Base-by-base conservation (phyloP, 2,797 vertebrate species). In the Megaceryle alcyon region DNA sequence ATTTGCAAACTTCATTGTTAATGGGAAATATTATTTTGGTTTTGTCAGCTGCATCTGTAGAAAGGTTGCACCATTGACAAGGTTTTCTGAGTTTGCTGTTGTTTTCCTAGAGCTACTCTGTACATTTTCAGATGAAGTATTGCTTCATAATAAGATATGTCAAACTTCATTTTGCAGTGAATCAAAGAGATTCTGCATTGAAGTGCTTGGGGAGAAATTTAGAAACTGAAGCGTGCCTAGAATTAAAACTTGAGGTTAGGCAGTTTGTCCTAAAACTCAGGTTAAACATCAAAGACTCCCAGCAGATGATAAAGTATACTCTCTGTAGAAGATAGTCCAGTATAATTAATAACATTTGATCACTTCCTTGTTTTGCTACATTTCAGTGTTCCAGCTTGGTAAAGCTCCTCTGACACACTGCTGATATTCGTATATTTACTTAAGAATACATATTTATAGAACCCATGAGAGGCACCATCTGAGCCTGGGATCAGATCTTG, bases 151-250 rank as follows among this genome's bases (percentile, higher is more conserved):
- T 95, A 82, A 89, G 86, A 60, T 90, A 65, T 94, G 79, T 95
- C 90, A 96, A 94, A 94, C 76, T 96, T 88, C 72, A 72, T 94
- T 98, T 94, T 92, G 49, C 37, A 92, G 63, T 91, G 70, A 92
- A 93, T 83, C 61, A 35, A 95, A 95, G 66, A 89, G 53, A 93
- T 91, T 88, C 72, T 44, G 54, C 41, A 25, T 51, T 65, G 69
- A 95, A 93, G 16, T 89, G 69, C 69, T 92, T 73, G 41, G 44
- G 82, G 68, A 97, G 44, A 92, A 75, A 7, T 93, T 91, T 71
- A 64, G 92, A 95, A 94, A 91, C 82, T 78, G 84, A 96, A 88
- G 44, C 7, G 1, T 96, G 76, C 29, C 46, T 92, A 37, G 84
- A 97, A 94, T 95, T 57, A 94, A 94, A 94, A 91, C 14, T 66